Percentiles rank a stretch among this genome's conserved stretches.
phyloP scores from a whole-genome alignment of 2,113 vertebrate genomes.

The Azemiops feae region DNA sequence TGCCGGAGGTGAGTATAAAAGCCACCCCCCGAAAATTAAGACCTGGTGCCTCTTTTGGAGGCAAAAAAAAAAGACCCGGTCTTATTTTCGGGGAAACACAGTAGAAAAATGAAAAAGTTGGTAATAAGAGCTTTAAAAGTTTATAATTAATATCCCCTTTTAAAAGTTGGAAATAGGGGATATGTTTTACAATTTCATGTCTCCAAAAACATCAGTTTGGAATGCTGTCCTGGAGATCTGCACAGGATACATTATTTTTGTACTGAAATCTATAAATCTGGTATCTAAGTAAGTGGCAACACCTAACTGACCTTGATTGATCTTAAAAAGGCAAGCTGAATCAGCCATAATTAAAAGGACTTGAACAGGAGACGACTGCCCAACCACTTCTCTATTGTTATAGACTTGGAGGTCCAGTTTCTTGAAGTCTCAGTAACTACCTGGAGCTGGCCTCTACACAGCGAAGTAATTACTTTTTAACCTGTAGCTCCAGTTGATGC shows the following conservation, averaged over 20 bases:
- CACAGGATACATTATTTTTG: not conserved
- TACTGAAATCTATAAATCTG: not conserved
- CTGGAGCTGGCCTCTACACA: not conserved
- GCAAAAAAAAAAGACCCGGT: no score
- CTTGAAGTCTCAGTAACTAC: not conserved
- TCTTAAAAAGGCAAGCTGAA: not conserved
- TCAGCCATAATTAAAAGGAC: not conserved
- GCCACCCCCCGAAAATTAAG: no score
- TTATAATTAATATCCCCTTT: not conserved
- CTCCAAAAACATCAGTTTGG: not conserved
- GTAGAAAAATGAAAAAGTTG: not conserved
- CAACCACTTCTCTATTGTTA: not conserved
- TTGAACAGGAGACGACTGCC: not conserved
- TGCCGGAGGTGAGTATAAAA: no score
- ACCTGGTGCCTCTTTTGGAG: no score
- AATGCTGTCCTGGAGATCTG: not conserved
- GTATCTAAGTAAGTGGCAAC: not conserved
- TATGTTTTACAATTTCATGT: not conserved
- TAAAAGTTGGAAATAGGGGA: not conserved
- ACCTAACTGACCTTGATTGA: not conserved
- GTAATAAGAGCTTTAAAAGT: not conserved
- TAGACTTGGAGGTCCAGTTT: not conserved
- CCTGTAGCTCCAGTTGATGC: not conserved
- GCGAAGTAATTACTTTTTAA: not conserved
- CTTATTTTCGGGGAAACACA: no score